Evolutionary conservation across 2,113 vertebrate species (phyloP), one percentile per base, ranked within the genome.

Genomic region (Lophura nycthemera): DNA sequence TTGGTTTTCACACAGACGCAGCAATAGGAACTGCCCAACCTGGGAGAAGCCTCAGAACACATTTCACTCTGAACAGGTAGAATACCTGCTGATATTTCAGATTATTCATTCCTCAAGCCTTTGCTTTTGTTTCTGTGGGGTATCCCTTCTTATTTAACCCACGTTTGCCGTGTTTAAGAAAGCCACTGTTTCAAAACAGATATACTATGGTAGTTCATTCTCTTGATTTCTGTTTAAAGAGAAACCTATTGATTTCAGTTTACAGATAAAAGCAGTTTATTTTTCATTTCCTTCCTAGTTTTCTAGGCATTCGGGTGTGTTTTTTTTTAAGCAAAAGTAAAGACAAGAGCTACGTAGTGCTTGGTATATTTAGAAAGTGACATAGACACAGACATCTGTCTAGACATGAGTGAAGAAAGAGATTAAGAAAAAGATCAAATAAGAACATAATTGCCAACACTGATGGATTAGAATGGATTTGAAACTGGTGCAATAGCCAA

Each of bases 321-420:
- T 38, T 30, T 36, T 61, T 30, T 47, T 66, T 56, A 75, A 81
- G 65, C 48, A 88, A 91, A 88, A 89, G 25, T 61, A 81, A 93
- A 83, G 60, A 79, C 32, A 73, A 78, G 61, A 89, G 47, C 67
- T 83, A 60, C 32, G 64, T 38, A 86, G 72, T 34, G 43, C 76
- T 92, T 83, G 78, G 14, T 95, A 91, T 91, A 90, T 92, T 94
- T 94, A 91, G 85, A 64, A 95, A 90, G 83, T 88, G 86, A 59
- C 85, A 94, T 15, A 90, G 87, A 95, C 84, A 60, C 84, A 94
- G 89, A 94, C 10, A 1, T 70, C 85, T 95, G 91, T 95, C 93
- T 97, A 95, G 95, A 95, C 96, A 93, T 75, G 88, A 91, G 76
- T 52, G 80, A 94, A 95, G 90, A 86, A 86, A 40, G 47, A 91